These are phyloP conservation scores for Pteropus rufus DNA, from an alignment of 2,797 vertebrate species.

Conservation along the genomic window DNA sequence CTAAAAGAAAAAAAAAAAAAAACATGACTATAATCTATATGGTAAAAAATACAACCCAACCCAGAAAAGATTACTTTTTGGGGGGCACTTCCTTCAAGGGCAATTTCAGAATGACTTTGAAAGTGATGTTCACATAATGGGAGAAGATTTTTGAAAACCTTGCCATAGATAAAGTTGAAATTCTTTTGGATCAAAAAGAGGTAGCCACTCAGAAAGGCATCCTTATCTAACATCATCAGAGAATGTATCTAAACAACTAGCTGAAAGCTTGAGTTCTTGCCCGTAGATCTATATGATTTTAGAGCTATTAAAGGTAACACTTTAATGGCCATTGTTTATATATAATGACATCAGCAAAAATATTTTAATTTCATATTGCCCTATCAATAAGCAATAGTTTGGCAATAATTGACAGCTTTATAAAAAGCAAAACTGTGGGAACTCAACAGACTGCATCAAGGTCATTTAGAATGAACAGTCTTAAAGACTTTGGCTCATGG, in stretches of 20 bases:
- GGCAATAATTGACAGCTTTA: not conserved
- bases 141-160: not conserved
- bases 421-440: not conserved
- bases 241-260: not conserved
- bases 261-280: not conserved
- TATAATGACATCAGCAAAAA: not conserved
- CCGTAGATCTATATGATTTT: not conserved
- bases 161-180: not conserved
- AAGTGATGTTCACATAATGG: not conserved
- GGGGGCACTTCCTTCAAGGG: not conserved
- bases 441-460: not conserved
- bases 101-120: not conserved
- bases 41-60: not conserved
- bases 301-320: not conserved
- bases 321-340: not conserved
- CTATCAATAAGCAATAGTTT: not conserved
- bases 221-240: not conserved
- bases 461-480: not conserved
- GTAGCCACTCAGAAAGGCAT: not conserved
- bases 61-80: not conserved
- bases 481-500: not conserved
- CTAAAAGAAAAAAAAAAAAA: not conserved
- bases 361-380: not conserved
- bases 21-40: not conserved
- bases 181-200: not conserved